phyloP scores from a whole-genome alignment of 2,888 invertebrate genomes.

The Trypoxylon attenuatum region DNA sequence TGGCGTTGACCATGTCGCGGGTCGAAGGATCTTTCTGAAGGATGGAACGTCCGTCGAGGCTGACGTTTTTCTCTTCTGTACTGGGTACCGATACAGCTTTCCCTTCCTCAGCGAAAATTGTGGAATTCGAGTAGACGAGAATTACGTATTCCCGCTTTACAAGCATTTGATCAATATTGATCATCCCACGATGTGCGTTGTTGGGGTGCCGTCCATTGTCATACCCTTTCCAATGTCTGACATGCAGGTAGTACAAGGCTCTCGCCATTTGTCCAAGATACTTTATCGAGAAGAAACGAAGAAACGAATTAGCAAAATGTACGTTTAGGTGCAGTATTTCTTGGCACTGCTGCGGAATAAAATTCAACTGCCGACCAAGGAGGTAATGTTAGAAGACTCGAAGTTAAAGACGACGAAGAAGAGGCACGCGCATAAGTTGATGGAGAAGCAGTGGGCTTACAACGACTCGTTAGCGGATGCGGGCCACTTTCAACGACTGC shows the following conservation, averaged over 20 bases:
- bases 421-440: conserved; percentile 74
- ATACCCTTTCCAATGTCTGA: conserved; percentile 84
- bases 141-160: conserved; percentile 83
- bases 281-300: too few relatives aligned
- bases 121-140: conserved; percentile 79
- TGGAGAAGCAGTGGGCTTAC: conserved; percentile 74
- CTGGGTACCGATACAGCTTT: conserved; percentile 84
- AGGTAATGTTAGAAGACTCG: conserved; percentile 80
- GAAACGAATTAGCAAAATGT: too few relatives aligned
- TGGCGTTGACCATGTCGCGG: conserved; percentile 75
- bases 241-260: conserved; percentile 83
- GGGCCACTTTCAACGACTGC: conserved; percentile 68
- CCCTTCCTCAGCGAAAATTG: conserved; percentile 82
- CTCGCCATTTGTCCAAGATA: too few relatives aligned
- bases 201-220: conserved; percentile 83
- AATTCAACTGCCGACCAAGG: conserved; percentile 78
- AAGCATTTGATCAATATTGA: conserved; percentile 86
- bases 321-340: conserved; percentile 78
- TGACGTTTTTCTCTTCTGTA: conserved; percentile 83
- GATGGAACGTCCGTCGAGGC: conserved; percentile 79
- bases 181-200: conserved; percentile 84
- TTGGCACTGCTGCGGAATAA: conserved; percentile 79
- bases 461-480: conserved; percentile 72
- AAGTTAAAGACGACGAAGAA: conserved; percentile 75
- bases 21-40: conserved; percentile 77